These are phyloP conservation scores for Drosophila barbarae DNA, from an alignment of 2,888 invertebrate genomes.

Conservation along the genomic window DNA sequence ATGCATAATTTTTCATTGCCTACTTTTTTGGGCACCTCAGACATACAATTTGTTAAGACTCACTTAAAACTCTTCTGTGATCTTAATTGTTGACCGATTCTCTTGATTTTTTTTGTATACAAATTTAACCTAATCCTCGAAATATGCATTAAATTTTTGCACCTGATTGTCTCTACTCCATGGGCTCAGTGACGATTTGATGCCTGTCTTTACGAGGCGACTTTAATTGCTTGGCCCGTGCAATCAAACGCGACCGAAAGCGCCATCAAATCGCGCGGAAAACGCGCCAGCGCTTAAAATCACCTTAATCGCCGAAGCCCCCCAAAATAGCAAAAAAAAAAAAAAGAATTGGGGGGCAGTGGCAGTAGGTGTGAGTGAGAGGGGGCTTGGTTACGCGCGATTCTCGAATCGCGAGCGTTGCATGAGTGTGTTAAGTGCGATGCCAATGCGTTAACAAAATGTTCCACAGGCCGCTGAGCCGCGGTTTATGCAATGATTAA, in stretches of 20 bases:
- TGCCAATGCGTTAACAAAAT: conserved; percentile 62
- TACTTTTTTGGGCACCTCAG: background rate
- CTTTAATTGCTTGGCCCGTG: conserved; percentile 60
- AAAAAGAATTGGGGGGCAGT: background rate
- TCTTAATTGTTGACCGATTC: background rate
- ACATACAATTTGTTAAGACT: no score
- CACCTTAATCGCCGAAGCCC: conserved; percentile 50
- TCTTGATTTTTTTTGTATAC: background rate
- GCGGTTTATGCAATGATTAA: conserved; percentile 19
- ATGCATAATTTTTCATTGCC: conserved; percentile 1
- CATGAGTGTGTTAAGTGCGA: conserved; percentile 66
- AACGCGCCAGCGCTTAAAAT: conserved; percentile 57
- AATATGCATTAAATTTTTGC: background rate
- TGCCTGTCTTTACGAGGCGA: conserved; percentile 61
- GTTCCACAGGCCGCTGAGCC: conserved; percentile 19
- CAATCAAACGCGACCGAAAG: conserved; percentile 66
- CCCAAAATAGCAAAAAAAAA: background rate
- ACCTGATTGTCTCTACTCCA: background rate
- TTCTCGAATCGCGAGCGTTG: conserved; percentile 8
- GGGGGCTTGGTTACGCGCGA: background rate
- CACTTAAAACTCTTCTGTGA: background rate
- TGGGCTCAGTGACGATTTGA: conserved; percentile 29
- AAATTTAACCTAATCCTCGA: background rate
- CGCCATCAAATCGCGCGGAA: conserved; percentile 70
- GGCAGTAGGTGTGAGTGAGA: background rate